A percentile compares a stretch with the other conserved stretches of the same genome.
phyloP scores from a whole-genome alignment of 53 echinoderm and acorn worm species.

The Henricia sp. region DNA sequence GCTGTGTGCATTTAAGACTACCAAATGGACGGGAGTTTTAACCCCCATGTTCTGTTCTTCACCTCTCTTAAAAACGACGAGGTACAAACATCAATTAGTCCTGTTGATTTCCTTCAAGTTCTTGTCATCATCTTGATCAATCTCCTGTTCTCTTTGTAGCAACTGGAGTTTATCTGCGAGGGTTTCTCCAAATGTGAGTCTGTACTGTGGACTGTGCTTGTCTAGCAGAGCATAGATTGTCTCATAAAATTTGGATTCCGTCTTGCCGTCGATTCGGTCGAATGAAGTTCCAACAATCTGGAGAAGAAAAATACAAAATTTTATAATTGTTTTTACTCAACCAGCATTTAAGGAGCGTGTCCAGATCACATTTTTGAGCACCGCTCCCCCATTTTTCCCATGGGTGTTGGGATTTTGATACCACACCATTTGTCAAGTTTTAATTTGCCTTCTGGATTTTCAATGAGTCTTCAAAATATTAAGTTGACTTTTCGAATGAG shows the following conservation, averaged over 20 bases:
- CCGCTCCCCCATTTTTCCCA: too few relatives aligned
- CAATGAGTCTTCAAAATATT: too few relatives aligned
- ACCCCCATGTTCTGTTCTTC: too few relatives aligned
- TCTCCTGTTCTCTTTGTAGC: slow-evolving; percentile 65
- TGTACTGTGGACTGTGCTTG: slow-evolving; percentile 89
- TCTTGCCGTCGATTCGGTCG: slow-evolving; percentile 66
- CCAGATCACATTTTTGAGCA: too few relatives aligned
- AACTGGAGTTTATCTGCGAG: slow-evolving; percentile 76
- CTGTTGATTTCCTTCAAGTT: slow-evolving; percentile 14
- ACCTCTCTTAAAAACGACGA: too few relatives aligned
- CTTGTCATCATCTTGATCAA: slow-evolving; percentile 33
- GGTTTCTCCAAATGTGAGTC: slow-evolving; percentile 93
- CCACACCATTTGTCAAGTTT: too few relatives aligned
- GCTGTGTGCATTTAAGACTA: not conserved
- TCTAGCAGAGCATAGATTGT: slow-evolving; percentile 96
- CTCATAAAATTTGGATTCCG: slow-evolving; percentile 76
- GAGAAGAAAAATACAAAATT: not conserved
- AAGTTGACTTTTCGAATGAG: too few relatives aligned
- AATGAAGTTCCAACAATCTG: slow-evolving; percentile 86
- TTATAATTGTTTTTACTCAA: too few relatives aligned
- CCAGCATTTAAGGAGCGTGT: too few relatives aligned
- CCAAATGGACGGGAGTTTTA: too few relatives aligned
- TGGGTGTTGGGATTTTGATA: too few relatives aligned
- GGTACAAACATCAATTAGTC: slow-evolving; percentile 45
- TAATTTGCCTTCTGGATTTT: too few relatives aligned